Base-by-base conservation (phyloP, 2,888 invertebrate genomes). In the Chrysolina haemoptera region DNA sequence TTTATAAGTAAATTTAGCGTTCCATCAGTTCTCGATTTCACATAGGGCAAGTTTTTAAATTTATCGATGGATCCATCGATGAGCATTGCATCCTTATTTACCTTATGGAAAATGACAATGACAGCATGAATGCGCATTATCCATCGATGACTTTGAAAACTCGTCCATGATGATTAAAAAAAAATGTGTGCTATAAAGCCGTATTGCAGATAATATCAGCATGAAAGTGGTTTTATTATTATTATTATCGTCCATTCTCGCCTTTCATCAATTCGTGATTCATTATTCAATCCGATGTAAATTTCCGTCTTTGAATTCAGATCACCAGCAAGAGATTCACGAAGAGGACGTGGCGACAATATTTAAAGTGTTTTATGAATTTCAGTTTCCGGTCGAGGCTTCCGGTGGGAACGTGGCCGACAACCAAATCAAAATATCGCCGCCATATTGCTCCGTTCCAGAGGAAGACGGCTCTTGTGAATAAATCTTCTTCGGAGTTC, bases 361-460 rank as follows among this genome's bases (percentile, higher is more conserved):
- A 65, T 75, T 74, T 75, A 80, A 72, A 27, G 71, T 67, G 55
- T 75, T 76, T 77, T 79, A 76, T 77, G 76, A 76, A 80, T 77
- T 76, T 68, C 62, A 74, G 79, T 78, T 81, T 82, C 82, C 82
- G 80, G 79, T 75, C 70, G 27, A 22, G 64, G 55, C 73, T 80
- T 80, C 79, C 80, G 78, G 75, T 65, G 55, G 40, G 68, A 53
- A 8, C 71, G 70, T 65, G 53, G 76, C 65, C 71, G 75, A 74
- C 78, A 78, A 76, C 72, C 76, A 76, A 78, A 78, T 76, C 76
- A 78, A 59, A 59, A 59, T 76, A 72, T 69, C 76, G 76, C 20
- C 74, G 64, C 71, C 43, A 71, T 71, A 70, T 70, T 75, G 14
- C 6, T n/a, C 10, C 59, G 59, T 27, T 59, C 59, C 59, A 59